phyloP scores from a whole-genome alignment of 64 coral and sea anemone genomes.

The Porites lutea region DNA sequence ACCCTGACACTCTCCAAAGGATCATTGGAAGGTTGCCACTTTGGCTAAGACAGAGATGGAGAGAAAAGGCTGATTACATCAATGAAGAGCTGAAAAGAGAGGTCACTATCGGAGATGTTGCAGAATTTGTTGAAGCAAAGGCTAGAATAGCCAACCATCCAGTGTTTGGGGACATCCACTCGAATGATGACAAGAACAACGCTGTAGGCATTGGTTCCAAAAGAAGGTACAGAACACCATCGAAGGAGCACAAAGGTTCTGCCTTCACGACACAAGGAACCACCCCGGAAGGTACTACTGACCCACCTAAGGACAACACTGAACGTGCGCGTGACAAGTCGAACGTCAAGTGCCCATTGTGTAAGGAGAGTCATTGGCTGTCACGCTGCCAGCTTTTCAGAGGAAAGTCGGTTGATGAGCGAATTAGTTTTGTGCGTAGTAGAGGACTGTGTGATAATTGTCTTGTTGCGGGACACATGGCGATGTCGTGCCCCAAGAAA shows the following conservation, averaged over 20 bases:
- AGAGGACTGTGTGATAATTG: constrained; percentile 62
- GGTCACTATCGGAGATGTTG: constrained; percentile 44
- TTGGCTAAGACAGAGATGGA: constrained; percentile 31
- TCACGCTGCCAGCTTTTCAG: constrained; percentile 50
- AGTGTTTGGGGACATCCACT: constrained; percentile 50
- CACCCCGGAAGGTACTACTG: constrained; percentile 19
- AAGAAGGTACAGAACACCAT: not conserved
- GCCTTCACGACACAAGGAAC: constrained; percentile 32
- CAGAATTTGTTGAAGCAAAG: constrained; percentile 39
- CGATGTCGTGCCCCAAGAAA: constrained; percentile 29
- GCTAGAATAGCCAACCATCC: constrained; percentile 70
- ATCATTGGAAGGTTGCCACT: constrained; percentile 38
- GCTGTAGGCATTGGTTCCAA: not conserved
- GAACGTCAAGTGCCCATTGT: constrained; percentile 15
- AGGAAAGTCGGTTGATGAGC: constrained; percentile 36
- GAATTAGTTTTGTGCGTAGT: constrained; percentile 8
- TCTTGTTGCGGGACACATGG: constrained; percentile 17
- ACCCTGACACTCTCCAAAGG: constrained; percentile 31
- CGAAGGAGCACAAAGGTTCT: constrained; percentile 62
- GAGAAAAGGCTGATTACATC: not conserved
- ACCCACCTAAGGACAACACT: not conserved
- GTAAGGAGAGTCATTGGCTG: constrained; percentile 52
- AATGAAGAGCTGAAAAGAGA: constrained; percentile 35
- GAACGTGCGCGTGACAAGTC: too few species aligned
- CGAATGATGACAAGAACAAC: not conserved